Evolutionary conservation across 1,140 invertebrate species (phyloP).

Genomic region (Zaprionus inermis): DNA sequence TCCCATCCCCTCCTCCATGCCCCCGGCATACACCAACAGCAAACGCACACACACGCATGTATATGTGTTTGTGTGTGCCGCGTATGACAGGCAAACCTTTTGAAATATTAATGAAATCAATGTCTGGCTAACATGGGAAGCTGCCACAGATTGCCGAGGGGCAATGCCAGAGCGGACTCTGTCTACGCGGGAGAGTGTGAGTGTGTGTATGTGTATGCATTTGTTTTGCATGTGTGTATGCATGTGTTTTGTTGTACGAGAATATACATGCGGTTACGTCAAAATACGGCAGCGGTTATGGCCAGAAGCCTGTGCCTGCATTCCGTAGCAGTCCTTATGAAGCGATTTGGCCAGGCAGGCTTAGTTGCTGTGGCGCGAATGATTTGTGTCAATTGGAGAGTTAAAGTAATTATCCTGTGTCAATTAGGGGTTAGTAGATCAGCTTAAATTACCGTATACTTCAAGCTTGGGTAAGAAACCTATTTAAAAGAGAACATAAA

Average conservation of each 20-base stretch:
- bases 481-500: no score
- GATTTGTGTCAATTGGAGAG: not conserved
- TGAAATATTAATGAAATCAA: constrained; percentile 82
- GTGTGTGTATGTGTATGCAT: not conserved
- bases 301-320: constrained; percentile 27
- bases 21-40: no score
- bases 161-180: constrained; percentile 16
- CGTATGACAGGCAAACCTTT: constrained; percentile 56
- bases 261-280: constrained; percentile 44
- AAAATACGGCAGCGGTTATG: constrained; percentile 53
- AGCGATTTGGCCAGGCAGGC: constrained; percentile 23
- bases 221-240: no score
- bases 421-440: not conserved
- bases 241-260: constrained; percentile 3
- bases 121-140: constrained; percentile 51
- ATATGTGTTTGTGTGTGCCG: constrained; percentile 20
- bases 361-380: constrained; percentile 11
- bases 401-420: not conserved
- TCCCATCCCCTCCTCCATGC: not conserved
- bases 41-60: constrained; percentile 13
- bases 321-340: constrained; percentile 9
- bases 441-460: not conserved
- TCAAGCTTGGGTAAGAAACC: not conserved
- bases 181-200: not conserved
- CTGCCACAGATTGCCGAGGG: constrained; percentile 40